Base-by-base conservation (phyloP, 2,888 invertebrate species). In the Dryomyza anilis region DNA sequence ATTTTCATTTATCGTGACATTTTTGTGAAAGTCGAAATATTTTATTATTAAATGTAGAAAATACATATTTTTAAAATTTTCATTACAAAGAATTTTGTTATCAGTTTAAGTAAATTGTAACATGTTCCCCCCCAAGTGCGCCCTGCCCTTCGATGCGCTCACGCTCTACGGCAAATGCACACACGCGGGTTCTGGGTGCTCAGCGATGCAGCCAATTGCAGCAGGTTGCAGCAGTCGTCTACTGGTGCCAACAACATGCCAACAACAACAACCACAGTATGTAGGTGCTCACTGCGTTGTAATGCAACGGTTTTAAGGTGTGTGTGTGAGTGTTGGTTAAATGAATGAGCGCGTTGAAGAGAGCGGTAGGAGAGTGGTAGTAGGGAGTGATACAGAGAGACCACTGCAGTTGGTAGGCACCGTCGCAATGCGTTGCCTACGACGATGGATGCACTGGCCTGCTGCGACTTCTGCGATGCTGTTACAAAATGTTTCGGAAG, bases 401-500 rank as follows among this genome's bases (percentile, higher is more conserved):
- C 65, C 73, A 69, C 66, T 66, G 65, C 53, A 55, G 64, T 19
- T 65, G 67, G 67, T 59, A 64, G 65, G 65, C 50, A 30, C 33
- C 64, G 48, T 61, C 66, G 61, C 68, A 69, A 69, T 66, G 69
- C 68, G 71, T 23, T 61, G 65, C 58, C 43, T 14, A 50, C 10
- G 48, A 2, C 46, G 23, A 50, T 12, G 69, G 52, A 63, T 68
- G 68, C 67, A 72, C 74, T 67, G 74, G 71, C 71, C 69, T 66
- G 66, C 67, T 64, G 68, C n/a, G n/a, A n/a, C n/a, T 79, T 76
- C 82, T 81, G 81, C 66, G 76, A 25, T 73, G 77, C 82, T 82
- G 81, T 75, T 81, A 81, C 73, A 81, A 81, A 81, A 82, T 81
- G 82, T 81, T 82, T 81, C 79, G 74, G 81, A 81, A 82, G 81